Evolutionary conservation across 2,113 vertebrate species (phyloP).

Genomic region (Chiloscyllium plagiosum): DNA sequence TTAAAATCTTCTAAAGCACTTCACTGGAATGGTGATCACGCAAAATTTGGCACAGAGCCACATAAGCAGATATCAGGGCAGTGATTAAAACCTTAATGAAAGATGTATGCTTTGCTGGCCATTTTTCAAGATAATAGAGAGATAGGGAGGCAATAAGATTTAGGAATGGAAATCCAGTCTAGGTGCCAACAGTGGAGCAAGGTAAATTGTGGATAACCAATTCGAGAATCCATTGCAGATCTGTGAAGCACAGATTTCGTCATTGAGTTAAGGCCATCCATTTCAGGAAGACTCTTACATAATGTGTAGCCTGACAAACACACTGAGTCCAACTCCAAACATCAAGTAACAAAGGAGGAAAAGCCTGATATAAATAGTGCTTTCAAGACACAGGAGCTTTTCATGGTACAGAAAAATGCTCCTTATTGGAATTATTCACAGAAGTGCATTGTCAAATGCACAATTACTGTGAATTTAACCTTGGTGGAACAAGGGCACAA

Average conservation of each 20-base stretch:
- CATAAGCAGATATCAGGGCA: neutral
- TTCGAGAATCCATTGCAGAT: neutral
- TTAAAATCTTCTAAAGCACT: neutral
- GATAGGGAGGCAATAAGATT: too few relatives aligned
- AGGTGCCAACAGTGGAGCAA: neutral
- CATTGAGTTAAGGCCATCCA: too few relatives aligned
- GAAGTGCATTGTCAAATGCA: neutral
- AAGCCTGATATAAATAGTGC: neutral
- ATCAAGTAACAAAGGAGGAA: neutral
- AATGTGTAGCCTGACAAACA: neutral
- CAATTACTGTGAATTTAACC: neutral
- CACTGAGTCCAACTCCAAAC: neutral
- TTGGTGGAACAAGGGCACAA: neutral
- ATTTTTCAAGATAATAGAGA: neutral
- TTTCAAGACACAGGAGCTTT: neutral
- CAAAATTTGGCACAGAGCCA: neutral
- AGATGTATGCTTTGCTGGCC: neutral
- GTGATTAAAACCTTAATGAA: neutral
- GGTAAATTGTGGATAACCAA: neutral
- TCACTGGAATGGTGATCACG: neutral
- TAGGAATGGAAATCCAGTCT: neutral
- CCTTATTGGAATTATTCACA: neutral
- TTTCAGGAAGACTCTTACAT: neutral
- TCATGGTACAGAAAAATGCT: neutral
- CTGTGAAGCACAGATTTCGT: neutral